Evolutionary conservation across 1,140 invertebrate genomes (phyloP), one percentile per base, ranked within the genome.

Genomic region (Pectinophora gossypiella): DNA sequence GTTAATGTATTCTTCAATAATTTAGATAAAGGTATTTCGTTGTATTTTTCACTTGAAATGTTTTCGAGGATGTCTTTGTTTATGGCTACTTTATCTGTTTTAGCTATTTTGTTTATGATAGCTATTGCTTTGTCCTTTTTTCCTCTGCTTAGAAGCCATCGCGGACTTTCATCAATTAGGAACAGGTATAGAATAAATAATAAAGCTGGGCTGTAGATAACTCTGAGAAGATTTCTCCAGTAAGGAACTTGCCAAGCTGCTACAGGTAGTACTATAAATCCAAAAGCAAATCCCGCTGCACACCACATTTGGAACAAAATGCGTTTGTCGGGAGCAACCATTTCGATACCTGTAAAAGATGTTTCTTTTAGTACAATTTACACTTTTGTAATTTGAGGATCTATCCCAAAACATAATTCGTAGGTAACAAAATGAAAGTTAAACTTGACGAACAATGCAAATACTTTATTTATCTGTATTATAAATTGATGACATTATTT

Each of bases 131-230:
- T 35, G 10, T 38, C 18, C 20, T 44, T 56, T 19, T 44, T 22
- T 18, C 36, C 35, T 35, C 91, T 90, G 1, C 91, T 90, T 32
- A 94, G 63, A 7, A 94, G 81, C 94, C 94, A 95, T 47, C 56
- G 18, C 0, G 40, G 22, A 19, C 56, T 58, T 20, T 58, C 56
- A 27, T 58, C 56, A 15, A 58, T 6, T 13, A 44, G 9, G 18
- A 19, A 58, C 10, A 48, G 13, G 19, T 48, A 58, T 12, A 16
- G 5, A n/a, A 58, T 43, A 10, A 53, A 44, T 0, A 52, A 20
- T 4, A 58, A 12, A 3, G 35, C 19, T 9, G 56, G 51, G 2
- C 36, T 36, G 21, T 57, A 58, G 12, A 54, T 43, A 5, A 43
- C 51, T 48, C 51, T 40, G 6, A 53, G 16, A 10, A 43, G 44